Evolutionary conservation across 2,113 vertebrate species (phyloP).

Genomic region (Apeltes quadracus): DNA sequence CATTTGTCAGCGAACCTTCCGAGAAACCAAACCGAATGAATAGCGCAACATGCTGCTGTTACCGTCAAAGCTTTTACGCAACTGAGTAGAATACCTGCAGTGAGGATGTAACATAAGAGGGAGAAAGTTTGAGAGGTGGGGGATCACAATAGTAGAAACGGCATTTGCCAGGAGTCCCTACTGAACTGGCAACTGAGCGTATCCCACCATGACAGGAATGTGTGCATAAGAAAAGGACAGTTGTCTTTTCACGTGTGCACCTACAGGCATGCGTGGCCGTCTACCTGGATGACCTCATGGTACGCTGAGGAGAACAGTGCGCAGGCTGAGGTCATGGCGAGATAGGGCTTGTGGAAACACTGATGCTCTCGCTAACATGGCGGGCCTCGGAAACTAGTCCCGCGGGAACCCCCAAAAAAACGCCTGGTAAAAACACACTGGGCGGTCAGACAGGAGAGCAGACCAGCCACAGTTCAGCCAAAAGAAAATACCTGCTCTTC

Average conservation of each 20-base stretch:
- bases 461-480: slow-evolving; percentile 48
- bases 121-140: slow-evolving; percentile 32
- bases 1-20: slow-evolving; percentile 25
- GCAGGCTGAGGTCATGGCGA: slow-evolving; percentile 78
- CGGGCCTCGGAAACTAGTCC: slow-evolving; percentile 63
- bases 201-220: background rate
- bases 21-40: slow-evolving; percentile 33
- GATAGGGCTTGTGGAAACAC: slow-evolving; percentile 80
- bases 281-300: slow-evolving; percentile 78
- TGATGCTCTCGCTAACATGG: slow-evolving; percentile 74
- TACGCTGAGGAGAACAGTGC: slow-evolving; percentile 70
- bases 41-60: slow-evolving; percentile 25
- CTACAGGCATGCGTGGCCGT: slow-evolving; percentile 35
- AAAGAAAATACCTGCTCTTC: slow-evolving; percentile 39
- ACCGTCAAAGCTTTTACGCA: slow-evolving; percentile 36
- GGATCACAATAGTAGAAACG: background rate
- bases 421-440: slow-evolving; percentile 71
- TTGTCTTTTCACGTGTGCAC: background rate
- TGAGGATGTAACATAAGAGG: slow-evolving; percentile 25
- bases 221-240: background rate
- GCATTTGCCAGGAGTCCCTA: background rate
- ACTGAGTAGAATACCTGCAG: slow-evolving; percentile 28
- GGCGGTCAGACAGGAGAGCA: slow-evolving; percentile 58
- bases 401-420: slow-evolving; percentile 65
- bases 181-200: background rate